Base-by-base conservation (phyloP, 2,113 vertebrate species). In the Dolichotis patagonum region DNA sequence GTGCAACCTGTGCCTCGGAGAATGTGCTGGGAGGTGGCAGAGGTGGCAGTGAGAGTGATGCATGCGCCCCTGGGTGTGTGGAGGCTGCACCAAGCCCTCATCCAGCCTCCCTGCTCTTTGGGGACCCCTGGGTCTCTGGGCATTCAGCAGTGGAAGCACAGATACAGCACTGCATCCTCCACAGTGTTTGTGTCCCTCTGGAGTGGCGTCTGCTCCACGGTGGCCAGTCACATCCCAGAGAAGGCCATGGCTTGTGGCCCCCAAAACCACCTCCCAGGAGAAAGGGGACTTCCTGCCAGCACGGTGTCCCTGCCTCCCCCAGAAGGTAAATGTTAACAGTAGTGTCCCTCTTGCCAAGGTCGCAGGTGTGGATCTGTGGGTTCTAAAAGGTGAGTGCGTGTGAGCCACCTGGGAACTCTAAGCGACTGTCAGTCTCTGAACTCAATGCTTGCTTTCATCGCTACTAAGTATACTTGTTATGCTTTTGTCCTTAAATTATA, bases 401-500 rank as follows among this genome's bases (percentile, higher is more conserved):
- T 43, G 71, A 69, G 41, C 43, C 17, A 5, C 26, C 56, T 69
- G 2, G 46, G 8, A 52, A 14, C 75, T 26, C 62, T 92, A 3
- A 16, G 58, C 14, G 49, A 26, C 73, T 14, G 0, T 56, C 63
- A 17, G 26, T 56, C 62, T 60, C 10, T 56, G 41, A 83, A 30
- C 26, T 80, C n/a, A 43, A 13, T n/a, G 19, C 77, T 81, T 62
- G 26, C 49, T 62, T 82, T 78, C n/a, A 26, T 60, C 32, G 58
- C 43, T 26, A 3, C 62, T 77, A 11, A 9, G 35, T 77, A 7
- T 10, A 26, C 16, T 38, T 38, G 24, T 83, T 88, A 11, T 30
- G 3, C 46, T 58, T 96, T 81, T 58, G 56, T 85, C 69, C 91
- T 96, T 78, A 82, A 62, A 8, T 65, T 65, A n/a, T 84, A 84